Evolutionary conservation across 2,113 vertebrate genomes (phyloP), one percentile per base, ranked within the genome.

Genomic region (Cariama cristata): DNA sequence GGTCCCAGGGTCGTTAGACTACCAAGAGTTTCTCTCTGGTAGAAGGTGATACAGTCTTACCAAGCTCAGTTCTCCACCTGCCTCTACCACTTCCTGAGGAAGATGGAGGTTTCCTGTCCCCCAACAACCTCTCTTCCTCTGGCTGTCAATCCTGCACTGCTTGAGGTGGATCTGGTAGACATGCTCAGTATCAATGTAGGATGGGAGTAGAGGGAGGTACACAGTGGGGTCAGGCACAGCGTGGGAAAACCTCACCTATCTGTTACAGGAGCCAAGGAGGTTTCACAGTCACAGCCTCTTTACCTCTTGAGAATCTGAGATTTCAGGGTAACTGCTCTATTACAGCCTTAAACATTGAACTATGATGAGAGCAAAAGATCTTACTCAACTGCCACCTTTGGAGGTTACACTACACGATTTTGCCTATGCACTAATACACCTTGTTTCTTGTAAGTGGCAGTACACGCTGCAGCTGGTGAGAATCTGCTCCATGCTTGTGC

Each of bases 251-350:
- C 52, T 93, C 56, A 81, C 15, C 7, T 28, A 8, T 7, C 20
- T 62, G 9, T 28, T 62, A 49, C 15, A 63, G 22, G 24, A 71
- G 26, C 6, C 30, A 33, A 35, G 49, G 33, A 90, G 10, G 11
- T 68, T 81, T 44, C 38, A 64, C 19, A 71, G n/a, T 63, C 60
- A 73, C 9, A 58, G 32, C 5, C 32, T 63, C 40, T 77, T 86
- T 47, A 76, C 16, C 30, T 77, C n/a, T 67, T 74, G 32, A 69
- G 71, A 71, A 88, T 66, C 32, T 80, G 32, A 49, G 11, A 49
- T 56, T 76, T 75, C 6, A 20, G 33, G 23, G 12, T 60, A 86
- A 64, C 19, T 0, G 0, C 49, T 27, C 38, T 58, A 1, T 71
- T 55, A 56, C 45, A 87, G 16, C 38, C 32, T 90, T 88, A 69